These are phyloP conservation scores for Elephas maximus DNA, from an alignment of 2,113 vertebrate genomes.

Conservation along the genomic window DNA sequence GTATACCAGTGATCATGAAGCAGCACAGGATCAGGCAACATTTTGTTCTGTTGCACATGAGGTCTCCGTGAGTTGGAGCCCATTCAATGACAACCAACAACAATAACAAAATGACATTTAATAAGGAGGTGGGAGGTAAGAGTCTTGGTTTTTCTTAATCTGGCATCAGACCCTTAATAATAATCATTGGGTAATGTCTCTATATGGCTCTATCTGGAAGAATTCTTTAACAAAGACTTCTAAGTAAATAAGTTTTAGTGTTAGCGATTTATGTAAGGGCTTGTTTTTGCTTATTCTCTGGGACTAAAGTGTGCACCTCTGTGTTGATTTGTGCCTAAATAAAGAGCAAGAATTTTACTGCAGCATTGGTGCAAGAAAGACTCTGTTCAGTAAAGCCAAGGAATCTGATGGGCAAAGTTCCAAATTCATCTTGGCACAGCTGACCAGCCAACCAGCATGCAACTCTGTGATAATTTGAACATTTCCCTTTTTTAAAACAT, in stretches of 20 bases:
- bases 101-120: not conserved
- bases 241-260: not conserved
- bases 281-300: conserved; percentile 48
- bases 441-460: not conserved
- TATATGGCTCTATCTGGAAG: not conserved
- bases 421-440: conserved; percentile 38
- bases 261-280: not conserved
- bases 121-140: not conserved
- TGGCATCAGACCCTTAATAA: not conserved
- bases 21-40: not conserved
- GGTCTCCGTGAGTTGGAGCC: not conserved
- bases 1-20: not conserved
- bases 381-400: conserved; percentile 19
- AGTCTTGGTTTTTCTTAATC: not conserved
- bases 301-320: not conserved
- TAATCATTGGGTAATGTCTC: not conserved
- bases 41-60: not conserved
- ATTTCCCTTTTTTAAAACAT: conserved; percentile 41
- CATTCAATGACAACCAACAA: not conserved
- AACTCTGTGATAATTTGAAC: not conserved
- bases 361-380: not conserved
- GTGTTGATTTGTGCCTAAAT: conserved; percentile 47
- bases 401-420: conserved; percentile 41
- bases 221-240: not conserved
- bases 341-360: conserved; percentile 55